Evolutionary conservation across 30 jellyfish, hydroid and myxozoan species (phyloP).

Genomic region (Sanderia malayensis): DNA sequence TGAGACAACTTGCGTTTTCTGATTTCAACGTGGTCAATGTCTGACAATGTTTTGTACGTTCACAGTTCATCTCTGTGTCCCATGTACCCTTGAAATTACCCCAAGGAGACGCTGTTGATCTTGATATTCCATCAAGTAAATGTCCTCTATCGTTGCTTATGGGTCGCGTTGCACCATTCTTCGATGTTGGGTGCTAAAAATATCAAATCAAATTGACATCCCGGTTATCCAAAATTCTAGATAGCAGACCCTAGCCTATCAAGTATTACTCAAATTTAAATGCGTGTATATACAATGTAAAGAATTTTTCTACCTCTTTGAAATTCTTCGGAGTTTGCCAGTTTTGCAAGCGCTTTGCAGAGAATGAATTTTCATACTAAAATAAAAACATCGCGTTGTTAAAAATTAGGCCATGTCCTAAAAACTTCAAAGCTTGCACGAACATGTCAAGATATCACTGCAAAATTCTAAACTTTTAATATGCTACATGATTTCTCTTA

Average conservation of each 20-base stretch:
- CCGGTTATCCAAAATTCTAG: too few species aligned
- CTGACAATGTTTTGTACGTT: slow-evolving; percentile 58
- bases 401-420: too few species aligned
- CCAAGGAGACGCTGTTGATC: slow-evolving; percentile 85
- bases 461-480: too few species aligned
- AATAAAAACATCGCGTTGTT: too few species aligned
- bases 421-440: too few species aligned
- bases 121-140: slow-evolving; percentile 61
- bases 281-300: too few species aligned
- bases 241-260: too few species aligned
- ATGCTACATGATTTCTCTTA: slow-evolving; percentile 68
- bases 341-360: slow-evolving; percentile 79
- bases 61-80: slow-evolving; percentile 68
- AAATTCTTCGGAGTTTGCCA: slow-evolving; percentile 72
- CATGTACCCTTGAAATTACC: slow-evolving; percentile 91
- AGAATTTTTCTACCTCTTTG: slow-evolving; percentile 95
- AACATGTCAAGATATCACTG: not conserved
- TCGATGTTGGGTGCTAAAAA: slow-evolving; percentile 67
- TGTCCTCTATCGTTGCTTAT: slow-evolving; percentile 87
- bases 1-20: slow-evolving; percentile 46
- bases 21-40: slow-evolving; percentile 37
- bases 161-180: slow-evolving; percentile 58
- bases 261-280: too few species aligned
- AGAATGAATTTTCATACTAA: slow-evolving; percentile 78
- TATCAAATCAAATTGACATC: too few species aligned